These are phyloP conservation scores for Lithobates pipiens DNA, from an alignment of 2,797 vertebrate genomes.

Conservation along the genomic window DNA sequence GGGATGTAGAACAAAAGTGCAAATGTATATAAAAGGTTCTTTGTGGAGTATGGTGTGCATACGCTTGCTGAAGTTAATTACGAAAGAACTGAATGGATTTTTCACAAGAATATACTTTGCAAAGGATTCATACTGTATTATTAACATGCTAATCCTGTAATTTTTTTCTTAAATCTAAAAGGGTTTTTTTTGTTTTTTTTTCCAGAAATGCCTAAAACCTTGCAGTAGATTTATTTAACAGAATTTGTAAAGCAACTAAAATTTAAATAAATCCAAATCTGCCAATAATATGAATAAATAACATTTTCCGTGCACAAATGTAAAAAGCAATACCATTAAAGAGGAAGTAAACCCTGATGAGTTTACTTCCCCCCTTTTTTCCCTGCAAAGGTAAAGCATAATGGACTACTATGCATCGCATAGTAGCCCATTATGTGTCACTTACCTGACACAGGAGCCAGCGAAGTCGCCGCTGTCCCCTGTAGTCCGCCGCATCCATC, in stretches of 20 bases:
- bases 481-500: too few relatives aligned
- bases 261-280: not conserved
- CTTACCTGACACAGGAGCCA: too few relatives aligned
- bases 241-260: not conserved
- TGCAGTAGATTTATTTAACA: not conserved
- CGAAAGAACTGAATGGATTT: conserved; percentile 25
- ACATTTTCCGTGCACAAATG: too few relatives aligned
- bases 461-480: too few relatives aligned
- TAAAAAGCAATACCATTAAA: too few relatives aligned
- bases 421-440: too few relatives aligned
- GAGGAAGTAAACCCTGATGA: too few relatives aligned
- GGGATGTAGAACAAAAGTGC: conserved; percentile 45
- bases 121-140: conserved; percentile 35
- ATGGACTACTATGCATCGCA: too few relatives aligned
- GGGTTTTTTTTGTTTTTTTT: not conserved
- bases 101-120: conserved; percentile 19
- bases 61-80: conserved; percentile 34
- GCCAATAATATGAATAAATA: too few relatives aligned
- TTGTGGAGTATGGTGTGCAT: conserved; percentile 31
- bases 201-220: not conserved
- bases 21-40: conserved; percentile 48
- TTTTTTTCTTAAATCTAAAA: not conserved
- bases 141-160: conserved; percentile 15
- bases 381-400: too few relatives aligned
- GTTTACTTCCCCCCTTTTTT: too few relatives aligned